Conservation (phyloP, 2,797 vertebrate species). For the Eulemur albifrons region DNA sequence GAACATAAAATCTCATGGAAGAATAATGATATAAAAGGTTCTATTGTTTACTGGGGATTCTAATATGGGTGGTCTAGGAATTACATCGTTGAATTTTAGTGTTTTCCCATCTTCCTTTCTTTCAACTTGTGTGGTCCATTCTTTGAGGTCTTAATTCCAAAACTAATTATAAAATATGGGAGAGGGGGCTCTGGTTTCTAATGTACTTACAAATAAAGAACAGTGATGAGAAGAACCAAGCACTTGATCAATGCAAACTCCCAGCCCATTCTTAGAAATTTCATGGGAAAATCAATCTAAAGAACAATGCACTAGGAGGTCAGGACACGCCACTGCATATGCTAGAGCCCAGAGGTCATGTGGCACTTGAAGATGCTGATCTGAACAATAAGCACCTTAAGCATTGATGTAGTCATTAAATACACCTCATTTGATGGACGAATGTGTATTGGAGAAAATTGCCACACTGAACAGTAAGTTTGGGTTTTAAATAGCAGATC, state of each 20-base stretch:
- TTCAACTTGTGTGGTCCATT: constrained; percentile 79
- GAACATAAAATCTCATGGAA: constrained; percentile 67
- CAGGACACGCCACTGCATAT: not conserved
- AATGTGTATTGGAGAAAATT: not conserved
- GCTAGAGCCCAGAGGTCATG: not conserved
- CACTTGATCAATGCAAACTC: not conserved
- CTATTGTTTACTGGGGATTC: constrained; percentile 59
- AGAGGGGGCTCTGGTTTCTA: constrained; percentile 59
- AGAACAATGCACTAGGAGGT: not conserved
- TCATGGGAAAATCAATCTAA: not conserved
- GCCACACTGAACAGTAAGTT: not conserved
- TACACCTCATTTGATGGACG: not conserved
- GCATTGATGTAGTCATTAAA: not conserved
- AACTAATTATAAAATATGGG: constrained; percentile 73
- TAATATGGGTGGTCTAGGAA: constrained; percentile 75
- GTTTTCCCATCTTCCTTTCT: constrained; percentile 78
- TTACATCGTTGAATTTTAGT: constrained; percentile 68
- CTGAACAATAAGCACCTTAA: not conserved
- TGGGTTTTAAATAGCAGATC: not conserved
- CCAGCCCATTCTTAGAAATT: not conserved
- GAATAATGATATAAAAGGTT: not conserved
- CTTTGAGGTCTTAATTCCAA: constrained; percentile 76
- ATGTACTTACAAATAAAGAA: constrained; percentile 4
- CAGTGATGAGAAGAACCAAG: not conserved
- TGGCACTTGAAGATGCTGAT: not conserved